Percentiles rank a stretch among this genome's conserved stretches.
phyloP scores from a whole-genome alignment of 2,888 invertebrate genomes.

The Galerucella nymphaeae region DNA sequence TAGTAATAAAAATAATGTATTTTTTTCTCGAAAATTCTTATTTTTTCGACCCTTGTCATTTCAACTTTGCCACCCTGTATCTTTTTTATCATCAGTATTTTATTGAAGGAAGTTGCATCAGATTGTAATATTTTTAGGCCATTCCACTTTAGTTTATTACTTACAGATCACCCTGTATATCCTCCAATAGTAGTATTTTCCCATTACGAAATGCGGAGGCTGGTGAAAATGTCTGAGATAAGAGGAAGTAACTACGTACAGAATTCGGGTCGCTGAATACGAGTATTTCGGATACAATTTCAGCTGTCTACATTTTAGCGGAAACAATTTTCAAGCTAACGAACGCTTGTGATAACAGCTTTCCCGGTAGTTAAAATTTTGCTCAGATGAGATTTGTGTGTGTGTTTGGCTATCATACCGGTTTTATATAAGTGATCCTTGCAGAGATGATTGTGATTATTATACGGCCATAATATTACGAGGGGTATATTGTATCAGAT shows the following conservation, averaged over 20 bases:
- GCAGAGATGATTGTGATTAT: neutral
- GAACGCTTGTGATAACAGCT: conserved; percentile 1
- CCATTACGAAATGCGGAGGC: neutral
- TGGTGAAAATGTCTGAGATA: conserved; percentile 6
- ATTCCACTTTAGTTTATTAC: too few species aligned
- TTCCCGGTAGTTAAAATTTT: conserved; percentile 1
- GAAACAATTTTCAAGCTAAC: conserved; percentile 14
- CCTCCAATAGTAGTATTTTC: neutral
- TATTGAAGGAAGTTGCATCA: too few species aligned
- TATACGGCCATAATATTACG: neutral
- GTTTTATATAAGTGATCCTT: neutral
- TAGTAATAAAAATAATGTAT: too few species aligned
- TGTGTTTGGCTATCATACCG: neutral
- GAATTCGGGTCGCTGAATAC: conserved; percentile 23
- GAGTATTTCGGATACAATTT: conserved; percentile 19
- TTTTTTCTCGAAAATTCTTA: too few species aligned
- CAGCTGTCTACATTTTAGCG: conserved; percentile 10
- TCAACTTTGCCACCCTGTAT: too few species aligned
- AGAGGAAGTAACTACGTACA: conserved; percentile 18
- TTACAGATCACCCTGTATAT: too few species aligned
- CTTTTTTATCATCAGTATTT: too few species aligned
- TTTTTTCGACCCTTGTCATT: too few species aligned
- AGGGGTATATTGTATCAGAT: too few species aligned
- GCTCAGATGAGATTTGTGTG: neutral
- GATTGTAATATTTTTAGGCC: too few species aligned